These are phyloP conservation scores for Drosophila rubida DNA, from an alignment of 2,888 invertebrate genomes.

Conservation along the genomic window DNA sequence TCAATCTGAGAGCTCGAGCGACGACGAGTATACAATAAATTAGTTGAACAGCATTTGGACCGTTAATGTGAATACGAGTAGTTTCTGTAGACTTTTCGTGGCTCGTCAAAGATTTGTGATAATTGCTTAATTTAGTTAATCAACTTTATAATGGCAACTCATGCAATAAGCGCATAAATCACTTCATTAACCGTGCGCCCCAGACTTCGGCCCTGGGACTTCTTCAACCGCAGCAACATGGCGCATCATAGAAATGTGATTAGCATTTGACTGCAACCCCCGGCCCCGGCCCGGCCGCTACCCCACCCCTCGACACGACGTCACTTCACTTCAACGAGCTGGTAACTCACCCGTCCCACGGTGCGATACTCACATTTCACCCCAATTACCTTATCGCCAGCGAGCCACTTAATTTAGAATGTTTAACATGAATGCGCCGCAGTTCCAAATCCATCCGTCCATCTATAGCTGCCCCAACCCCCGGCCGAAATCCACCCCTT, in stretches of 20 bases:
- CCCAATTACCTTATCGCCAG: slow-evolving; percentile 84
- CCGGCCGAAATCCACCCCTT: slow-evolving; percentile 39
- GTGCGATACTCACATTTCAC: slow-evolving; percentile 80
- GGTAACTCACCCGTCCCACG: slow-evolving; percentile 44
- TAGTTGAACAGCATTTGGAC: slow-evolving; percentile 13
- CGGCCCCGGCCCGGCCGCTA: neutral
- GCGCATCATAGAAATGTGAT: slow-evolving; percentile 53
- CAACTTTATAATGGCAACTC: slow-evolving; percentile 60
- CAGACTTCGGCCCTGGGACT: slow-evolving; percentile 30
- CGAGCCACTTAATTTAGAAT: slow-evolving; percentile 83
- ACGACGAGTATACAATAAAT: slow-evolving; percentile 31
- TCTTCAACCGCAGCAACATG: slow-evolving; percentile 8
- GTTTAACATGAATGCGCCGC: slow-evolving; percentile 74
- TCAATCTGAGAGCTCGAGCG: slow-evolving; percentile 58
- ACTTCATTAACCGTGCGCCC: slow-evolving; percentile 56
- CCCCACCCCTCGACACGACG: neutral
- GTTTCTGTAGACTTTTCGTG: neutral
- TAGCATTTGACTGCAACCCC: slow-evolving; percentile 49
- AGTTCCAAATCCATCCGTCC: slow-evolving; percentile 36
- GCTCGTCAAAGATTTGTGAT: slow-evolving; percentile 51
- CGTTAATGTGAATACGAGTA: slow-evolving; percentile 13
- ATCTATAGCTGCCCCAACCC: slow-evolving; percentile 6
- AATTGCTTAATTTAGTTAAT: slow-evolving; percentile 78
- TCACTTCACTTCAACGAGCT: slow-evolving; percentile 49
- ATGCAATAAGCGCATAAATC: slow-evolving; percentile 78